Evolutionary conservation across 2,113 vertebrate genomes (phyloP).

Genomic region (Fregetta grallaria): DNA sequence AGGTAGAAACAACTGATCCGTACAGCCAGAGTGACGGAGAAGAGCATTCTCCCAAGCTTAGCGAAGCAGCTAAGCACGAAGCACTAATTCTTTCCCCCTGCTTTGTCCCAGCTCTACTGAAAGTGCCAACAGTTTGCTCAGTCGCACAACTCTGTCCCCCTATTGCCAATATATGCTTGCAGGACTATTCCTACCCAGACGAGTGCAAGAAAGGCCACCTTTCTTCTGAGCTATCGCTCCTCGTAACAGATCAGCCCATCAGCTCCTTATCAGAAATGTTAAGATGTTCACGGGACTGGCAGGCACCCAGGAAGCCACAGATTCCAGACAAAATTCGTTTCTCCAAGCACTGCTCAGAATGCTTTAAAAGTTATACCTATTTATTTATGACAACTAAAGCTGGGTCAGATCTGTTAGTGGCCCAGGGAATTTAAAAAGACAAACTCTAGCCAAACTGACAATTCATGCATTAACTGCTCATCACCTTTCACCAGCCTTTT

Average conservation of each 20-base stretch:
- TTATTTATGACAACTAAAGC: background rate
- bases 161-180: fast-evolving
- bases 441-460: background rate
- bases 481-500: background rate
- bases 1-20: background rate
- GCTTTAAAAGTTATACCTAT: background rate
- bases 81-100: background rate
- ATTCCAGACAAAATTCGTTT: background rate
- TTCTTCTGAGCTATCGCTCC: background rate
- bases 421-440: background rate
- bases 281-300: background rate
- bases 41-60: background rate
- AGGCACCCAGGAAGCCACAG: background rate
- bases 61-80: background rate
- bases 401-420: background rate
- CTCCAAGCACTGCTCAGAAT: background rate
- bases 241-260: background rate
- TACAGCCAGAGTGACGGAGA: background rate
- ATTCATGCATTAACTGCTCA: background rate
- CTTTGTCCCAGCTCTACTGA: background rate
- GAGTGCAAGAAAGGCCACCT: background rate
- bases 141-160: background rate
- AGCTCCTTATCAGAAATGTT: background rate
- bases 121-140: fast-evolving
- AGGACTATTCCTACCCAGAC: background rate